Evolutionary conservation across 2,113 vertebrate genomes (phyloP), one percentile per base, ranked within the genome.

Genomic region (Macquaria ambigua): DNA sequence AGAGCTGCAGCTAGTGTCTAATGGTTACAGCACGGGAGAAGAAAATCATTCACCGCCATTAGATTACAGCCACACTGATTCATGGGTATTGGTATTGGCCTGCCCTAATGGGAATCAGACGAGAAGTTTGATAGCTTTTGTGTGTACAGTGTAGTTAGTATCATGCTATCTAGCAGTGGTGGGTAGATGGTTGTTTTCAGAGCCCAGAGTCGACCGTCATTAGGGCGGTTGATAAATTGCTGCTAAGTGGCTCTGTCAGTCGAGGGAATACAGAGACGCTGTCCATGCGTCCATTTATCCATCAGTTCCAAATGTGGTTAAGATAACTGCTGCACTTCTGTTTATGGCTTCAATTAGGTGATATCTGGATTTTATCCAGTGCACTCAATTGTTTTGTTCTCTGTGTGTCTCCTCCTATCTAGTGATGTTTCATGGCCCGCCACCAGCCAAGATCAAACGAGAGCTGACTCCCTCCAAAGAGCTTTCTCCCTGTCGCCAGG

Each of bases 381-480:
- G 81, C 77, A 39, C 78, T 81, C 71, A 6, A 1, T 69, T 80
- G 55, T 83, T 39, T 61, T 68, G 20, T 14, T 31, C 66, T 75
- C 56, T 62, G 10, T 66, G 1, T 62, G 56, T 81, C 52, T 83
- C 64, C 31, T 81, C 77, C 81, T 10, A 6, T 84, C 75, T 90
- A 99, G 98, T 99, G 96, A 97, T 98, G 95, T 97, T 99, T 95
- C 98, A 99, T 82, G 97, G 97, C 85, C 97, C 97, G 11, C 97
- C 97, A 55, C 96, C 96, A 5, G 92, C 96, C 48, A 99, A 99
- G 96, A 98, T 99, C 96, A 99, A 99, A 91, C 95, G 98, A 63
- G 98, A 99, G 94, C 95, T 97, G 91, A 97, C 96, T 91, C 97
- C 97, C 20, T 97, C 97, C 89, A 97, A 96, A 0, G 97, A 98